Conservation (phyloP, 2,113 vertebrate species). For the Ophiodon elongatus region DNA sequence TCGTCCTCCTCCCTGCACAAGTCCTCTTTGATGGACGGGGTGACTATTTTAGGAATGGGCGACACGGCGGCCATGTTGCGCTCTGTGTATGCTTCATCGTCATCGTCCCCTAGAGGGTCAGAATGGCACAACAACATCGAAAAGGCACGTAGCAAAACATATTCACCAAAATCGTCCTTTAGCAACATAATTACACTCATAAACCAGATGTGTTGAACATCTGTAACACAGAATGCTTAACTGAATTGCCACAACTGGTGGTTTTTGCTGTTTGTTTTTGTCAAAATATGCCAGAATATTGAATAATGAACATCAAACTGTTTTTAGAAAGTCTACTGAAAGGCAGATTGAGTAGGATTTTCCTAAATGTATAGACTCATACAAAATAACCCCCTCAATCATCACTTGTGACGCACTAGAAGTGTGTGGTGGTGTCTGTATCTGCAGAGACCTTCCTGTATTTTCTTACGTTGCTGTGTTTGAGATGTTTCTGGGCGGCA, state of each 20-base stretch:
- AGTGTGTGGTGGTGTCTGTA: neutral
- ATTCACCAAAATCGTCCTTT: neutral
- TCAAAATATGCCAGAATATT: neutral
- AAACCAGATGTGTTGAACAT: slow-evolving; percentile 1
- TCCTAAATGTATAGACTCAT: neutral
- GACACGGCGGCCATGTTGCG: slow-evolving; percentile 67
- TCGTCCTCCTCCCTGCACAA: slow-evolving; percentile 39
- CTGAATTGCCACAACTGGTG: neutral
- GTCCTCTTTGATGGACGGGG: slow-evolving; percentile 82
- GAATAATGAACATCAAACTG: too few species aligned
- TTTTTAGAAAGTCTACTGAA: neutral
- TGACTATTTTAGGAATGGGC: slow-evolving; percentile 82
- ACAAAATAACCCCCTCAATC: neutral
- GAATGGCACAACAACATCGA: neutral
- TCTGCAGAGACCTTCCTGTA: neutral
- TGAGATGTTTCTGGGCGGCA: too few species aligned
- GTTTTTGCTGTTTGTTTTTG: neutral
- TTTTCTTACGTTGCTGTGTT: too few species aligned
- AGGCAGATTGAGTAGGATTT: neutral
- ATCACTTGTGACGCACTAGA: neutral
- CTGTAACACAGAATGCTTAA: neutral
- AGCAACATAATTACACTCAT: neutral
- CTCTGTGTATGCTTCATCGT: slow-evolving; percentile 72
- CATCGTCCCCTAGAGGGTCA: slow-evolving; percentile 50
- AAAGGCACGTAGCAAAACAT: slow-evolving; percentile 3